Conservation (phyloP, 2,888 invertebrate species). For the Philereme transversata region DNA sequence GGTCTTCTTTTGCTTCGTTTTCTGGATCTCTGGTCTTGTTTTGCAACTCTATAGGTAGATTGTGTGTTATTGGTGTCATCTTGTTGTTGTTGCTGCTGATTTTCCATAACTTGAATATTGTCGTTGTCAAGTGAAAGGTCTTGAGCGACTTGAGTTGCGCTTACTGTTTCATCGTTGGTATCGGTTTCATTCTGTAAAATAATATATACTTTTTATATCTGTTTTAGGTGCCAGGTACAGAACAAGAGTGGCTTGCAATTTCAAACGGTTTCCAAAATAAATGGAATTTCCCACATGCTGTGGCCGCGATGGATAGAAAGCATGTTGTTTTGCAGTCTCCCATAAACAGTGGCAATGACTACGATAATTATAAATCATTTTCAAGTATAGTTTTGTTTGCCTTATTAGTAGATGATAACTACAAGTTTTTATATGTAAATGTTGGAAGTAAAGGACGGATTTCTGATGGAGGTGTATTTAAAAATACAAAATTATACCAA, state of each 20-base stretch:
- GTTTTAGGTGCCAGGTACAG: conserved; percentile 15
- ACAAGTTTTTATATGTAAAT: conserved; percentile 44
- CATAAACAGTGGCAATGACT: conserved; percentile 43
- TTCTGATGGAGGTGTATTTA: conserved; percentile 40
- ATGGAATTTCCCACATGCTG: conserved; percentile 45
- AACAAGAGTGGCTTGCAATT: conserved; percentile 21
- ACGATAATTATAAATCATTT: conserved; percentile 49
- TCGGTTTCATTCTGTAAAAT: no score
- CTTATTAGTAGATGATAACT: conserved; percentile 54
- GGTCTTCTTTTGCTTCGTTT: no score
- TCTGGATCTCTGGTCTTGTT: no score
- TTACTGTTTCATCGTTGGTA: no score
- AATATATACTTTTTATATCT: conserved; percentile 11
- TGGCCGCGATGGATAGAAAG: conserved; percentile 56
- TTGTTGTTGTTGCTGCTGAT: no score
- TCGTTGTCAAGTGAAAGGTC: no score
- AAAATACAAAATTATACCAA: conserved; percentile 36
- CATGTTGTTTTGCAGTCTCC: conserved; percentile 46
- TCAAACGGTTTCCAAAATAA: conserved; percentile 11
- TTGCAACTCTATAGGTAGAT: no score
- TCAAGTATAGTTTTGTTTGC: conserved; percentile 50
- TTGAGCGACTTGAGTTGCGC: no score
- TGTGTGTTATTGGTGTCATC: no score
- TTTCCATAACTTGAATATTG: no score
- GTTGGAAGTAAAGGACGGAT: conserved; percentile 41